Base-by-base conservation (phyloP, 2,113 vertebrate genomes). In the Cynopterus brachyotis region DNA sequence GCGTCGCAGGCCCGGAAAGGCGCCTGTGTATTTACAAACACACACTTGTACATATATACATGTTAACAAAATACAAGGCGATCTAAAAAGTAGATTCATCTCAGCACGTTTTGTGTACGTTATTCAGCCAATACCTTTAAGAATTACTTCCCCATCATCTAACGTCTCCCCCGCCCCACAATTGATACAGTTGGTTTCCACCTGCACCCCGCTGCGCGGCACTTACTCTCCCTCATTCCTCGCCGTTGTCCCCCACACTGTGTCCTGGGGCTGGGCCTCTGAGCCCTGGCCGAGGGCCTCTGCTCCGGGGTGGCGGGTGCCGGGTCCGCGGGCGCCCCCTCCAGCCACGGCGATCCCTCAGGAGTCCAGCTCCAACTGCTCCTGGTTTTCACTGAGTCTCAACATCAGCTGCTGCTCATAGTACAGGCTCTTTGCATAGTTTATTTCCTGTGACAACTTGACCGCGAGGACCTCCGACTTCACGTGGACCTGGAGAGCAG, bases 341-440 rank as follows among this genome's bases (percentile, higher is more conserved):
- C 72, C 22, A 28, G 95, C 89, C 93, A 97, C 94, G 11, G 78
- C 88, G 75, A 78, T 87, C 76, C 98, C 89, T 99, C 98, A 99
- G 96, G 99, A 99, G 96, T 99, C 99, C 88, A 99, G 98, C 97
- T 99, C 99, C 45, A 99, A 82, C 62, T 98, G 99, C 40, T 99
- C 99, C 70, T 98, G 98, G 76, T 99, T 98, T 93, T 99, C 99
- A 50, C 84, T 99, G 97, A 98, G 98, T 62, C 99, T 99, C 53
- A 99, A 96, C 99, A 99, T 99, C 1, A 99, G 99, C 96, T 99
- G 99, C 97, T 99, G 99, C 87, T 99, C 99, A 2, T 99, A 99
- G 98, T 99, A 99, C 96, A 99, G 99, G 98, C 99, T 99, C 98
- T 99, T 99, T 97, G 99, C 99, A 79, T 99, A 99, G 99, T 99